These are phyloP conservation scores for Eunapius fragilis DNA, from an alignment of 37 sponge, comb jelly and placozoan genomes.

Conservation along the genomic window DNA sequence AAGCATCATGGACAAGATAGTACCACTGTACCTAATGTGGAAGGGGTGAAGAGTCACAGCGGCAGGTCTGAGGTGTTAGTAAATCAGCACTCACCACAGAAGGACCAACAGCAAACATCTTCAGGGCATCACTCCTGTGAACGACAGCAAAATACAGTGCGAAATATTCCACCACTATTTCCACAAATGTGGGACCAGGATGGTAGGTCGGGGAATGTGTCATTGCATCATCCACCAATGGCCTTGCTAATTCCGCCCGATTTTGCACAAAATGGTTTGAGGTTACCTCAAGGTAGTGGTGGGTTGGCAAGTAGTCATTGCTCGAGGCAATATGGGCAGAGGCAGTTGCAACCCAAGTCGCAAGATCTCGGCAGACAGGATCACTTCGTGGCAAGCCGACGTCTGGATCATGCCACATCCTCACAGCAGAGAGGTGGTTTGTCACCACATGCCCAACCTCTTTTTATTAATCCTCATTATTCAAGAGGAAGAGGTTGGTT, in stretches of 20 bases:
- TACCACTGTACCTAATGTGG: background rate
- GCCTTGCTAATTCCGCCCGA: background rate
- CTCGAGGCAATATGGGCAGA: background rate
- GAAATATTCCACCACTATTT: background rate
- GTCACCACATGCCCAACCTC: background rate
- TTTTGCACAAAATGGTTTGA: background rate
- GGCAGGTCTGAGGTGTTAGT: background rate
- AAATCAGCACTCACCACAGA: background rate
- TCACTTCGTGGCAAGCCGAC: background rate
- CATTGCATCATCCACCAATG: background rate
- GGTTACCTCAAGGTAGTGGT: background rate
- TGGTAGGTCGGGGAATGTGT: too few relatives aligned
- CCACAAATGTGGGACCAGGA: too few relatives aligned
- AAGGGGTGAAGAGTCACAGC: background rate
- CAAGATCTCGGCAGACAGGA: background rate
- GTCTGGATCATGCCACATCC: background rate
- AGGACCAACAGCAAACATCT: background rate
- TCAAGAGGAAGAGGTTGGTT: background rate
- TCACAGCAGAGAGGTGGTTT: background rate
- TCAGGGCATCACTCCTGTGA: background rate
- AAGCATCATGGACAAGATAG: too few relatives aligned
- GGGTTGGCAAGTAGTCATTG: background rate
- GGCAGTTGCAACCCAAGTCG: background rate
- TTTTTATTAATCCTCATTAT: background rate
- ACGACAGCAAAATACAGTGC: background rate